Evolutionary conservation across 2,888 invertebrate species (phyloP).

Genomic region (Sinotaia quadrata): DNA sequence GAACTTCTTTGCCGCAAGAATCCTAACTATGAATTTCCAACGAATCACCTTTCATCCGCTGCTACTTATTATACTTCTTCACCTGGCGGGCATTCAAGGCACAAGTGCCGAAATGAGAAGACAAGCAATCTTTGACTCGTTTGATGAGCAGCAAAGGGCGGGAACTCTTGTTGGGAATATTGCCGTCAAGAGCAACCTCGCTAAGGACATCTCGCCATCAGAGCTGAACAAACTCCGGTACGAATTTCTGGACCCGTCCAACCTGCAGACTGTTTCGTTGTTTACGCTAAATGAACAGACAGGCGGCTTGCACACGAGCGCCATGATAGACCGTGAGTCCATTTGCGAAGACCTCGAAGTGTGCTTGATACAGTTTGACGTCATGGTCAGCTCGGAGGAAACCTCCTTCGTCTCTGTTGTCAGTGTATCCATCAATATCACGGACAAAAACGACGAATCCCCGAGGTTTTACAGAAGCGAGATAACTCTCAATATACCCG

Average conservation of each 20-base stretch:
- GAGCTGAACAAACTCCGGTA: slow-evolving; percentile 35
- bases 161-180: slow-evolving; percentile 51
- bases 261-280: slow-evolving; percentile 34
- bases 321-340: slow-evolving; percentile 51
- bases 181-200: slow-evolving; percentile 37
- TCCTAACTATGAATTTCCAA: too few relatives aligned
- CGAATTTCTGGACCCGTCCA: slow-evolving; percentile 38
- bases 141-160: slow-evolving; percentile 44
- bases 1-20: too few relatives aligned
- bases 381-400: slow-evolving; percentile 49
- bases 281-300: slow-evolving; percentile 45
- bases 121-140: slow-evolving; percentile 30
- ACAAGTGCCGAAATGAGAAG: background rate
- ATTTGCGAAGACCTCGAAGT: slow-evolving; percentile 46
- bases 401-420: slow-evolving; percentile 50
- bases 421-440: slow-evolving; percentile 48
- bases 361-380: slow-evolving; percentile 53
- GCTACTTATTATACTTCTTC: too few relatives aligned
- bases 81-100: too few relatives aligned
- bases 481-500: slow-evolving; percentile 41
- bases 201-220: slow-evolving; percentile 31
- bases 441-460: slow-evolving; percentile 57
- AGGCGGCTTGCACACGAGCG: slow-evolving; percentile 45
- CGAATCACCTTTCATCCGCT: too few relatives aligned
- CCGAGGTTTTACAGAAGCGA: slow-evolving; percentile 50